Percentiles rank a stretch among this genome's conserved stretches.
phyloP scores from a whole-genome alignment of 1,140 invertebrate species.

The Euura saliciscinereae region DNA sequence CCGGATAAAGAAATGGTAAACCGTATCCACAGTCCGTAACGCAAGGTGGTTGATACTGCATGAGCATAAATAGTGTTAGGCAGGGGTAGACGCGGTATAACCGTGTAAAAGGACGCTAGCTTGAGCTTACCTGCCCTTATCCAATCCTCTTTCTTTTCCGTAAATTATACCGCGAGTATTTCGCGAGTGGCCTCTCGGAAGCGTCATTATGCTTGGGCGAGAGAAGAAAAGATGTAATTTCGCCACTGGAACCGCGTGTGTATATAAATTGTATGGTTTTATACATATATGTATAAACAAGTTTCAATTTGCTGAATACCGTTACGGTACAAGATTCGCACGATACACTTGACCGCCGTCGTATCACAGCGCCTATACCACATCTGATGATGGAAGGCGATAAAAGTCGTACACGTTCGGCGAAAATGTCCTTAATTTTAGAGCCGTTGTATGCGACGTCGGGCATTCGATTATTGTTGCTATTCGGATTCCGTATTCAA shows the following conservation, averaged over 20 bases:
- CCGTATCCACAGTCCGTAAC: not conserved
- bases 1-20: not conserved
- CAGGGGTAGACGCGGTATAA: not conserved
- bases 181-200: not conserved
- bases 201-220: not conserved
- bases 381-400: no score
- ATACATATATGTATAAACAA: not conserved
- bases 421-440: not conserved
- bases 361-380: not conserved
- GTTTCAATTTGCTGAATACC: not conserved
- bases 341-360: not conserved
- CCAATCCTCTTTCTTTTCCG: not conserved
- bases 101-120: not conserved
- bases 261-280: not conserved
- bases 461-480: not conserved
- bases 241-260: not conserved
- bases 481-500: not conserved
- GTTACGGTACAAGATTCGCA: not conserved
- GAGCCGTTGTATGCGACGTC: not conserved
- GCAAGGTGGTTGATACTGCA: not conserved
- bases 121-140: not conserved
- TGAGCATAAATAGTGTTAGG: not conserved
- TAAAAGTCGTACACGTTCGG: not conserved
- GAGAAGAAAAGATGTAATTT: not conserved
- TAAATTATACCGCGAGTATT: not conserved